Evolutionary conservation across 1,140 invertebrate species (phyloP).

Genomic region (Bombus confusus): DNA sequence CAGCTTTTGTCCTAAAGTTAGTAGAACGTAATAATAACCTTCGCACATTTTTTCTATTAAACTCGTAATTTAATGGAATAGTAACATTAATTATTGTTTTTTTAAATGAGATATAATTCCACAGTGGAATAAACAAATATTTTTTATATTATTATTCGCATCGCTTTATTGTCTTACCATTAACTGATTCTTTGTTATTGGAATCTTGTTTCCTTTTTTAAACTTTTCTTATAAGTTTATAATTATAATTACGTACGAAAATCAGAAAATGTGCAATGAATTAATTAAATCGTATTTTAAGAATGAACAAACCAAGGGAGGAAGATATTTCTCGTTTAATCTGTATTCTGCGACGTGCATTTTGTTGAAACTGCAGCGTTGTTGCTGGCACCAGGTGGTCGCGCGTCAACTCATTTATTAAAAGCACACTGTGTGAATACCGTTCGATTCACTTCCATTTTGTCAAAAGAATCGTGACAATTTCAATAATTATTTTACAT

Average conservation of each 20-base stretch:
- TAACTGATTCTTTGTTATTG: no score
- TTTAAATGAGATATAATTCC: no score
- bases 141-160: not conserved
- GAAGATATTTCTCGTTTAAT: slow-evolving; percentile 22
- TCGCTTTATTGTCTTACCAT: not conserved
- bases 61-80: no score
- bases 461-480: slow-evolving; percentile 1
- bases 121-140: no score
- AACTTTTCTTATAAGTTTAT: no score
- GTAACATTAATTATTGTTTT: no score
- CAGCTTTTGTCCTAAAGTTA: no score
- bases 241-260: not conserved
- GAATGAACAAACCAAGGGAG: slow-evolving; percentile 9
- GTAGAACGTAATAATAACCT: no score
- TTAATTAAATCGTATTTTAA: not conserved
- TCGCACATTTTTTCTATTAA: no score
- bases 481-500: slow-evolving; percentile 13
- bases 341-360: not conserved
- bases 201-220: no score
- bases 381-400: slow-evolving; percentile 31
- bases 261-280: not conserved
- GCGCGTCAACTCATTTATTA: slow-evolving; percentile 29
- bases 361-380: not conserved
- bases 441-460: slow-evolving; percentile 1
- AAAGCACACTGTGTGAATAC: slow-evolving; percentile 1